These are phyloP conservation scores for Eugnorisma glareosa DNA, from an alignment of 2,888 invertebrate genomes.

Conservation along the genomic window DNA sequence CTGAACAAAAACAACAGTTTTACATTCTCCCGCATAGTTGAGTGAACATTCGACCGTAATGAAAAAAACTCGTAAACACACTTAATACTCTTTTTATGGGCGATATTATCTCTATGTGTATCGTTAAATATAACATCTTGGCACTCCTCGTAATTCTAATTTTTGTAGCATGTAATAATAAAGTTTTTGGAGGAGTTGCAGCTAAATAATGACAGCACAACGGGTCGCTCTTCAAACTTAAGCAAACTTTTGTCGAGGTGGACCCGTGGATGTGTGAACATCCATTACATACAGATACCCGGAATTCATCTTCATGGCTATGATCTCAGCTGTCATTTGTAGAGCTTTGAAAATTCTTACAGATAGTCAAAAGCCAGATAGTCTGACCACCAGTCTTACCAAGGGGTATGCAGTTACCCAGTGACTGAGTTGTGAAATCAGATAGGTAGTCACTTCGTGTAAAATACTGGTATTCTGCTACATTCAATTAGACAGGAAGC, in stretches of 20 bases:
- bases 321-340: not conserved
- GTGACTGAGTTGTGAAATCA: not conserved
- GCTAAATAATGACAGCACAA: not conserved
- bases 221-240: not conserved
- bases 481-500: not conserved
- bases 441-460: not conserved
- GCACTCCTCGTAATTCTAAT: conserved; percentile 60
- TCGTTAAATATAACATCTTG: conserved; percentile 61
- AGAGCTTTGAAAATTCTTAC: not conserved
- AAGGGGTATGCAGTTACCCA: not conserved
- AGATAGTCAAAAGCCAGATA: too few species aligned
- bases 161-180: conserved; percentile 54
- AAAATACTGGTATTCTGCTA: not conserved
- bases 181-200: conserved; percentile 3
- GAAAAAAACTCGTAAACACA: conserved; percentile 63
- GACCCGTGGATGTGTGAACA: not conserved
- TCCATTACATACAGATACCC: not conserved
- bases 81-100: conserved; percentile 65
- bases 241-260: not conserved
- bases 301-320: not conserved
- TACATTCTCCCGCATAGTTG: conserved; percentile 52
- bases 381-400: not conserved
- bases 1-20: conserved; percentile 51
- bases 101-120: conserved; percentile 64
- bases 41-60: conserved; percentile 54